phyloP scores from a whole-genome alignment of 2,888 invertebrate species.

The Papilio demoleus region DNA sequence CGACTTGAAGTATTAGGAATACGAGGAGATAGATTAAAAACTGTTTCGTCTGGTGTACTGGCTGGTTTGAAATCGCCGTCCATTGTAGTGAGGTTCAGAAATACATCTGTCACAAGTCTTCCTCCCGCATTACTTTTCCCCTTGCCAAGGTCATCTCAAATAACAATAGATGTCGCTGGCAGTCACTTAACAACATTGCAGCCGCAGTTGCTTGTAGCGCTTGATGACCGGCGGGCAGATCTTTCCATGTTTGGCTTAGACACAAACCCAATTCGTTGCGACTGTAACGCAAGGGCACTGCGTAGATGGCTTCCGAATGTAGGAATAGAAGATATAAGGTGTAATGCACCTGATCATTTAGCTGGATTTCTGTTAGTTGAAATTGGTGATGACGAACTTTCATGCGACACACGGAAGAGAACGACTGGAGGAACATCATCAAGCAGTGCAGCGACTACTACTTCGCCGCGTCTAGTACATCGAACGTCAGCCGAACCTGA shows the following conservation, averaged over 20 bases:
- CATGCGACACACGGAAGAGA: constrained; percentile 87
- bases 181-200: constrained; percentile 90
- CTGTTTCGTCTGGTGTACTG: constrained; percentile 91
- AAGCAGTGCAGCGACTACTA: constrained; percentile 72
- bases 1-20: constrained; percentile 89
- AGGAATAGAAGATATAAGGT: constrained; percentile 85
- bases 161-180: constrained; percentile 90
- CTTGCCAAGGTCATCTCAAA: constrained; percentile 92
- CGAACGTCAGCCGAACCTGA: constrained; percentile 90
- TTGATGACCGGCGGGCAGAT: constrained; percentile 92
- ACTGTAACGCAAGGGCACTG: constrained; percentile 91
- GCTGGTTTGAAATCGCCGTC: constrained; percentile 90
- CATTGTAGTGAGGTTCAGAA: constrained; percentile 89
- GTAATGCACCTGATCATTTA: constrained; percentile 88
- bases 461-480: constrained; percentile 80
- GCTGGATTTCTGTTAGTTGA: constrained; percentile 87
- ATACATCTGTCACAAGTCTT: constrained; percentile 90
- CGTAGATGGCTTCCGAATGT: constrained; percentile 89
- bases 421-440: constrained; percentile 71
- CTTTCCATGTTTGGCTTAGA: constrained; percentile 89
- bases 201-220: constrained; percentile 89
- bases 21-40: constrained; percentile 88
- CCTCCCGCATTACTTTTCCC: constrained; percentile 94
- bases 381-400: constrained; percentile 91
- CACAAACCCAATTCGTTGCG: constrained; percentile 92